Conservation (phyloP, 1,140 invertebrate genomes). For the Gonatopus flavifemur region DNA sequence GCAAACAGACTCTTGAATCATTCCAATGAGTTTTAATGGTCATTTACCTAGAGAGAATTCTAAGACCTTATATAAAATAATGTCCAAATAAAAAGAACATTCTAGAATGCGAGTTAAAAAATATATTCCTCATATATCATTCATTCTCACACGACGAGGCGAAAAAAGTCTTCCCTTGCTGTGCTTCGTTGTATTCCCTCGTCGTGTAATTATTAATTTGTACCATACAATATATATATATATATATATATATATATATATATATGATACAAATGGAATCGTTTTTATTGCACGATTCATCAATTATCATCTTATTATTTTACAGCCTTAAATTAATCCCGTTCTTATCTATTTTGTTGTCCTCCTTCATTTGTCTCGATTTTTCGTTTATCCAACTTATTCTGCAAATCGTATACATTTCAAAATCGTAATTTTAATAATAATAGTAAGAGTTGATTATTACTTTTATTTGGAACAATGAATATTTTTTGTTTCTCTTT, state of each 20-base stretch:
- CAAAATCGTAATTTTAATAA: too few species aligned
- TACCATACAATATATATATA: conserved; percentile 15
- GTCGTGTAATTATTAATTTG: conserved; percentile 23
- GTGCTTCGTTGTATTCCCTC: too few species aligned
- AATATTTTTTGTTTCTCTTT: background rate
- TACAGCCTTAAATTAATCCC: conserved; percentile 8
- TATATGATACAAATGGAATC: conserved; percentile 34
- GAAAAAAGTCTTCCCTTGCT: too few species aligned
- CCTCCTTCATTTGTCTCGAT: background rate
- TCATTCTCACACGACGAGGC: conserved; percentile 6
- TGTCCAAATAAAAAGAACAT: background rate
- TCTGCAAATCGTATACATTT: conserved; percentile 2
- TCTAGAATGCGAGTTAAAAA: background rate
- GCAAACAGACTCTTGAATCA: too few species aligned
- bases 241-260: background rate
- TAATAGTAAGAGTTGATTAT: too few species aligned
- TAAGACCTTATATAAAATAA: too few species aligned
- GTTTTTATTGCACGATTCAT: conserved; percentile 7
- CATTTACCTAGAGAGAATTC: too few species aligned
- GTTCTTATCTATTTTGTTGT: background rate
- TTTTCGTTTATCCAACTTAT: conserved; percentile 3
- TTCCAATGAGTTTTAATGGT: too few species aligned
- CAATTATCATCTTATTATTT: conserved; percentile 16
- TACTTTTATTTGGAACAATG: too few species aligned
- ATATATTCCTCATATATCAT: conserved; percentile 9